A percentile compares a stretch with the other conserved stretches of the same genome.
phyloP scores from a whole-genome alignment of 1,140 invertebrate species.

The Chrysopa pallens region DNA sequence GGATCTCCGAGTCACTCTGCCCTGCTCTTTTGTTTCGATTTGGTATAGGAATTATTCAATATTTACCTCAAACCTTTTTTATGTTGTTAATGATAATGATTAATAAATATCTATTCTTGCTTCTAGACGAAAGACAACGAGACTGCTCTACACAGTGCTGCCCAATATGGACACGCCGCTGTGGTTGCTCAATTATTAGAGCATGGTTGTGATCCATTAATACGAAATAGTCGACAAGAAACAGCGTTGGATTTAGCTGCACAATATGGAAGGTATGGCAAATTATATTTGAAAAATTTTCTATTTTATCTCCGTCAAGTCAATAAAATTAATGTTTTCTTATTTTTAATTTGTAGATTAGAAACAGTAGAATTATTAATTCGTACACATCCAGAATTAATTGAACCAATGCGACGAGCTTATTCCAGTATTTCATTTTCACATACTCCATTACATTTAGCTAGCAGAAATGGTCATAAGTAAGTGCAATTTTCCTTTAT shows the following conservation, averaged over 20 bases:
- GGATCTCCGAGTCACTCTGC: too few species aligned
- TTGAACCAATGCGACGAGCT: conserved; percentile 43
- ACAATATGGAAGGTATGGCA: conserved; percentile 71
- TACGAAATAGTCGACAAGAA: conserved; percentile 76
- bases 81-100: too few species aligned
- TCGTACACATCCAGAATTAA: conserved; percentile 57
- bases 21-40: too few species aligned
- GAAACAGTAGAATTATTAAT: conserved; percentile 79
- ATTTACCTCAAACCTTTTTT: too few species aligned
- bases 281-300: conserved; percentile 7
- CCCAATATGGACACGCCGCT: conserved; percentile 83
- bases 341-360: conserved; percentile 35
- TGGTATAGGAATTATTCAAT: too few species aligned
- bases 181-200: conserved; percentile 77
- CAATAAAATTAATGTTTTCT: conserved; percentile 1
- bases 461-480: conserved; percentile 84
- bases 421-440: conserved; percentile 42
- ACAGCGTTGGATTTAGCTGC: conserved; percentile 87
- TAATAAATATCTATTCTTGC: too few species aligned
- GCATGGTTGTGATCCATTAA: conserved; percentile 73
- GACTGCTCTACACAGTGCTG: conserved; percentile 83
- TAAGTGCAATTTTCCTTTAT: conserved; percentile 26
- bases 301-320: not conserved
- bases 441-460: conserved; percentile 84
- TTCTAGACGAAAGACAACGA: conserved; percentile 82